Evolutionary conservation across 2,888 invertebrate species (phyloP).

Genomic region (Thalpophila matura): DNA sequence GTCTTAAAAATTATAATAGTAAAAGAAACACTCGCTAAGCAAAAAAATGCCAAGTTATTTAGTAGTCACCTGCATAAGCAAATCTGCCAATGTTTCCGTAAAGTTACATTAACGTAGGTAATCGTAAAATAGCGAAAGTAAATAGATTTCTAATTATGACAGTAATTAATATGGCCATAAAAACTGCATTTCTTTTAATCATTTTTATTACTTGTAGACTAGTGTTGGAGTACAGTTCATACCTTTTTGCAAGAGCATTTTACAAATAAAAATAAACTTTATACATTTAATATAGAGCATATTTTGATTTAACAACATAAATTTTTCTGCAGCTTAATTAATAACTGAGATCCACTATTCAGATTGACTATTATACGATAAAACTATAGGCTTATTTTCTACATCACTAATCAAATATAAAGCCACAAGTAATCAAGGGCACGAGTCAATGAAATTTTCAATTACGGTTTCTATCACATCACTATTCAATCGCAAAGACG

Average conservation of each 20-base stretch:
- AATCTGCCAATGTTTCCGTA: slow-evolving; percentile 20
- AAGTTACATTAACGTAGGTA: slow-evolving; percentile 12
- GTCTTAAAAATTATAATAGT: too few relatives aligned
- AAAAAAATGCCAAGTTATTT: slow-evolving; percentile 3
- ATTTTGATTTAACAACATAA: slow-evolving; percentile 1
- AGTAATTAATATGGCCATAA: slow-evolving; percentile 52
- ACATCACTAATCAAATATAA: slow-evolving; percentile 52
- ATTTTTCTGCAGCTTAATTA: slow-evolving; percentile 21
- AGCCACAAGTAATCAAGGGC: slow-evolving; percentile 47
- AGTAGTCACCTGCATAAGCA: background rate
- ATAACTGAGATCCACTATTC: slow-evolving; percentile 28
- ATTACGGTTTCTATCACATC: slow-evolving; percentile 65
- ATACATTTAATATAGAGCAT: background rate
- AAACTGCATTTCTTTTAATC: slow-evolving; percentile 39
- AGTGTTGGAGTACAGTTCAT: slow-evolving; percentile 31
- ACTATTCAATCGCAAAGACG: slow-evolving; percentile 62
- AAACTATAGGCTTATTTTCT: slow-evolving; percentile 33
- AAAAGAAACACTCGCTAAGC: too few relatives aligned
- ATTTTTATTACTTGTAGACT: slow-evolving; percentile 28
- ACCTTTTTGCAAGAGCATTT: slow-evolving; percentile 16
- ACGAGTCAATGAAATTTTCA: slow-evolving; percentile 66
- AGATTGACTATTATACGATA: slow-evolving; percentile 29
- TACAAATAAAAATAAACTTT: background rate
- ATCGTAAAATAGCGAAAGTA: slow-evolving; percentile 44
- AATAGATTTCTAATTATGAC: slow-evolving; percentile 51